A percentile compares a stretch with the other conserved stretches of the same genome.
Evolutionary conservation across 2,113 vertebrate species (phyloP).

Genomic region (Xenus cinereus): DNA sequence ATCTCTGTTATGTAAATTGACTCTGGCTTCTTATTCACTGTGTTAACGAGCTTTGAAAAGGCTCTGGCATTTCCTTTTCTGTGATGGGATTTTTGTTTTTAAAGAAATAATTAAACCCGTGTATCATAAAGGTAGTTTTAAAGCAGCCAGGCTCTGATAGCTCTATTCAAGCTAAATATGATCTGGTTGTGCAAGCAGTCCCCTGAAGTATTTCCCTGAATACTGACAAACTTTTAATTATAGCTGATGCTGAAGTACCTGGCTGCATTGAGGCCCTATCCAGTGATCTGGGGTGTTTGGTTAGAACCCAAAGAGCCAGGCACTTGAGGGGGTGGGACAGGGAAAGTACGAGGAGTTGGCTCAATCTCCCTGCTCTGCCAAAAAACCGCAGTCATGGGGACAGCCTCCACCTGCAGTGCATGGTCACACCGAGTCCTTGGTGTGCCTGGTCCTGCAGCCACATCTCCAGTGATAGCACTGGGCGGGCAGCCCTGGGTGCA

Average conservation of each 20-base stretch:
- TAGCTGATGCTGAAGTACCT: background rate
- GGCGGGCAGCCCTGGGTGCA: background rate
- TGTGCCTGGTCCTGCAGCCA: background rate
- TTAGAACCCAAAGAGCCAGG: background rate
- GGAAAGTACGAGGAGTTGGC: background rate
- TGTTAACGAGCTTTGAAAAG: conserved; percentile 72
- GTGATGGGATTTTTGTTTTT: conserved; percentile 53
- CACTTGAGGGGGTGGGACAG: background rate
- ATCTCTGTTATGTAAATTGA: conserved; percentile 74
- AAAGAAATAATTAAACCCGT: conserved; percentile 29
- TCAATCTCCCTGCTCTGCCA: background rate
- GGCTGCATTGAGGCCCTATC: background rate
- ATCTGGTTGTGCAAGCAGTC: background rate
- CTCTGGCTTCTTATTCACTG: conserved; percentile 75
- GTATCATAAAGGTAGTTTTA: conserved; percentile 24
- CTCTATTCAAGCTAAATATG: background rate
- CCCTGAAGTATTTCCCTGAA: background rate
- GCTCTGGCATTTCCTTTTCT: conserved; percentile 73
- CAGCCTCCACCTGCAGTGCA: background rate
- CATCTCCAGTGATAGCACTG: background rate
- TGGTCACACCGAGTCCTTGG: background rate
- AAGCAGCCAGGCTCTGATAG: background rate
- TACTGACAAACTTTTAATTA: background rate
- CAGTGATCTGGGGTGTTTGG: background rate
- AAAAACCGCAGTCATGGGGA: background rate